Conservation (phyloP, 2,113 vertebrate genomes). For the Bubo blakistoni region DNA sequence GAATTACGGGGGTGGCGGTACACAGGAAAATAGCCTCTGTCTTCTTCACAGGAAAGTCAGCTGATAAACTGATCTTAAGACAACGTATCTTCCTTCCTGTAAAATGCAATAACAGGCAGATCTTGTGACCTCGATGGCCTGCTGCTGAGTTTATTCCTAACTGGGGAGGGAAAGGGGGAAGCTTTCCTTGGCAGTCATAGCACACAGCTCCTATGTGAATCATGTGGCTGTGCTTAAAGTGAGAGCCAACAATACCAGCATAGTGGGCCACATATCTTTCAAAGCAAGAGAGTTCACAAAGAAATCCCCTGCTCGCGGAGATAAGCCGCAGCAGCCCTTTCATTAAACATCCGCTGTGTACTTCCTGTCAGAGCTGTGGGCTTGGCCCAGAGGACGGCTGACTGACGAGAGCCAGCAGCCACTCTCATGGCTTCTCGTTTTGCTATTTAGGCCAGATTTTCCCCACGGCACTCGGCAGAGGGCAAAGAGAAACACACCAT, state of each 20-base stretch:
- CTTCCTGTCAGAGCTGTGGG: conserved; percentile 15
- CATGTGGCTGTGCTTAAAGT: neutral
- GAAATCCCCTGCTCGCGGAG: neutral
- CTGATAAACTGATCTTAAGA: conserved; percentile 76
- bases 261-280: conserved; percentile 38
- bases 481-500: conserved; percentile 56
- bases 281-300: conserved; percentile 34
- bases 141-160: conserved; percentile 26
- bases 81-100: conserved; percentile 76
- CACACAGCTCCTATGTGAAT: conserved; percentile 37
- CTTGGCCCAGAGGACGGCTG: neutral
- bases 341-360: conserved; percentile 50
- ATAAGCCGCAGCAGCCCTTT: conserved; percentile 63
- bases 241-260: conserved; percentile 40
- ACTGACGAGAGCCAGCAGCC: neutral
- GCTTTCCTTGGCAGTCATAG: conserved; percentile 21
- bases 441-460: conserved; percentile 24
- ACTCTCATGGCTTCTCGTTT: neutral
- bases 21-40: conserved; percentile 66
- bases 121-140: conserved; percentile 60
- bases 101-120: conserved; percentile 65
- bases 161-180: neutral
- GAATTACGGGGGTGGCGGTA: conserved; percentile 76
- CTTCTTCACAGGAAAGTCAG: conserved; percentile 74
- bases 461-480: conserved; percentile 22